phyloP scores from a whole-genome alignment of 1,140 invertebrate species.

The Arion vulgaris region DNA sequence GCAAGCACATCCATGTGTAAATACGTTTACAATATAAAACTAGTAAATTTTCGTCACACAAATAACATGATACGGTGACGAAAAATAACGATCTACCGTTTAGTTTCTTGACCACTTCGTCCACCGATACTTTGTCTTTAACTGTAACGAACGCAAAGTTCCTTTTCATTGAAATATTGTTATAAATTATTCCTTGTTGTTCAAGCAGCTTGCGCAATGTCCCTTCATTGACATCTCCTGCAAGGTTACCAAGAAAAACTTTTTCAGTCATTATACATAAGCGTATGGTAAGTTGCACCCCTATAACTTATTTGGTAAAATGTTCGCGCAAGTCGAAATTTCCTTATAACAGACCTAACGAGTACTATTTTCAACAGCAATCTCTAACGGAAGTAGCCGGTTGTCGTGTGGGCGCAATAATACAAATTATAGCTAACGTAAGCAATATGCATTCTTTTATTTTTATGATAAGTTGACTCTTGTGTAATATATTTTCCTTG shows the following conservation, averaged over 20 bases:
- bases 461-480: not conserved
- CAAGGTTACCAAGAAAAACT: slow-evolving; percentile 36
- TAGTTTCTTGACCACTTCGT: slow-evolving; percentile 31
- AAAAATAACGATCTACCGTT: slow-evolving; percentile 3
- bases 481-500: not conserved
- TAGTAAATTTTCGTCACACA: too few species aligned
- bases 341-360: not conserved
- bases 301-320: not conserved
- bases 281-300: not conserved
- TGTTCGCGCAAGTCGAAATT: not conserved
- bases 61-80: too few species aligned
- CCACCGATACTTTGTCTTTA: slow-evolving; percentile 26
- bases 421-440: not conserved
- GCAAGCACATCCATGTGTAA: too few species aligned
- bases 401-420: not conserved
- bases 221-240: slow-evolving; percentile 32
- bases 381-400: slow-evolving; percentile 27
- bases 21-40: too few species aligned
- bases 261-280: slow-evolving; percentile 26
- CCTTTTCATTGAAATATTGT: slow-evolving; percentile 35
- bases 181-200: slow-evolving; percentile 29
- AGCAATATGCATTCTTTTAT: too few species aligned
- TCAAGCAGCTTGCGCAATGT: slow-evolving; percentile 31
- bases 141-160: slow-evolving; percentile 35
- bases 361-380: slow-evolving; percentile 29